A percentile compares a stretch with the other conserved stretches of the same genome.
Conservation (phyloP, 2,888 invertebrate genomes). For the Apomyelois bistriatella region DNA sequence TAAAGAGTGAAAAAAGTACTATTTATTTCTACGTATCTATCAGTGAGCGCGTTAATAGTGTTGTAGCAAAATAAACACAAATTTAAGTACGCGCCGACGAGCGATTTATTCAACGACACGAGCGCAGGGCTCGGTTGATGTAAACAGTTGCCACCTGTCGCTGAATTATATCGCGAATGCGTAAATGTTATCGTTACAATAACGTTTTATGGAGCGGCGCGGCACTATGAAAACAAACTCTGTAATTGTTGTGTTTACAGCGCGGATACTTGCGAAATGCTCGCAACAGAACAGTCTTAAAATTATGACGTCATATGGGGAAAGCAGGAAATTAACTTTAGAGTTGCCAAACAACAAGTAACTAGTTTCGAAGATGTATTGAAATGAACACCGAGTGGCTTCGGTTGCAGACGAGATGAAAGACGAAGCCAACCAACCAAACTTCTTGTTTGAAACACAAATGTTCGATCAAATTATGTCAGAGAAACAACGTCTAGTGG, state of each 20-base stretch:
- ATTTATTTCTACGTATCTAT: constrained; percentile 18
- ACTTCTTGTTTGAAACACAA: neutral
- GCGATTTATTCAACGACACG: constrained; percentile 46
- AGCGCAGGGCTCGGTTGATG: constrained; percentile 31
- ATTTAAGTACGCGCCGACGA: constrained; percentile 41
- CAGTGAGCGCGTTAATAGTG: constrained; percentile 30
- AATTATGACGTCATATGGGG: constrained; percentile 40
- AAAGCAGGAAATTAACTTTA: constrained; percentile 40
- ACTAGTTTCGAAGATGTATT: constrained; percentile 15
- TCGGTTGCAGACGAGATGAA: neutral
- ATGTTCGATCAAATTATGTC: neutral
- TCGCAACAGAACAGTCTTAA: constrained; percentile 29
- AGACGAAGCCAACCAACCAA: neutral
- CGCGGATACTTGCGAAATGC: constrained; percentile 25
- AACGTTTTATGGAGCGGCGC: constrained; percentile 32
- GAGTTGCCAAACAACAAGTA: constrained; percentile 27
- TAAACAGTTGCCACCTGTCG: constrained; percentile 53
- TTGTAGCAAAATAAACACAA: constrained; percentile 53
- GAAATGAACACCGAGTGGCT: neutral
- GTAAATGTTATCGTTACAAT: constrained; percentile 32
- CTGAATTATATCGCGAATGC: constrained; percentile 48
- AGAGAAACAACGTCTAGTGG: neutral
- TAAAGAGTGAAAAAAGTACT: neutral
- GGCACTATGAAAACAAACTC: constrained; percentile 36
- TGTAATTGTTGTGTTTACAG: constrained; percentile 34